Evolutionary conservation across 2,888 invertebrate species (phyloP).

Genomic region (Cylindroiulus punctatus): DNA sequence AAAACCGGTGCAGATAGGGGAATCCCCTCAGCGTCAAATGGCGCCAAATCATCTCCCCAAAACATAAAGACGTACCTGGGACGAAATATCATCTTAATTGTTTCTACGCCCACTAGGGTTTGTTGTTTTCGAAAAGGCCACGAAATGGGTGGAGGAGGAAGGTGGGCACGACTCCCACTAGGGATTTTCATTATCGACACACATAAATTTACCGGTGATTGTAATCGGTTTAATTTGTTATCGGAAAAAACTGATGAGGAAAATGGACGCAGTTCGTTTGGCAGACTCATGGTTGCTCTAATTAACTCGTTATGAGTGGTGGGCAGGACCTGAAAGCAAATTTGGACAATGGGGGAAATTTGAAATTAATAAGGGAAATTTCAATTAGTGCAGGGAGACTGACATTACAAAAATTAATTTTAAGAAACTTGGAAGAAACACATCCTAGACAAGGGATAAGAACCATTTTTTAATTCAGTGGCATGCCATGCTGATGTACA

Average conservation of each 20-base stretch:
- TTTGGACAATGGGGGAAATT: not conserved
- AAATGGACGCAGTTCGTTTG: not conserved
- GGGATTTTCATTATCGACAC: slow-evolving; percentile 27
- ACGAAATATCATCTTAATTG: slow-evolving; percentile 43
- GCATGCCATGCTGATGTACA: too few relatives aligned
- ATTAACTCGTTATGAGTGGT: not conserved
- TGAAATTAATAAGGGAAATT: not conserved
- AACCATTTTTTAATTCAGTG: too few relatives aligned
- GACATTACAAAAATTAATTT: too few relatives aligned
- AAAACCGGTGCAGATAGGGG: not conserved
- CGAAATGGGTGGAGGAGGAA: slow-evolving; percentile 43
- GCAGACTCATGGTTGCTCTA: not conserved
- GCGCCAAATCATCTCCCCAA: slow-evolving; percentile 14
- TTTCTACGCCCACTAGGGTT: slow-evolving; percentile 29
- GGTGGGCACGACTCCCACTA: not conserved
- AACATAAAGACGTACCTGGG: slow-evolving; percentile 37
- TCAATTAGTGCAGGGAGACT: too few relatives aligned
- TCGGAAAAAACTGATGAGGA: not conserved
- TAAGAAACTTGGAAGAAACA: too few relatives aligned
- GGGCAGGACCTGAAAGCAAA: not conserved
- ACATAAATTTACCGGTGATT: not conserved
- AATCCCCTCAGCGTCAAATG: slow-evolving; percentile 36
- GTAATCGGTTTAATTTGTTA: slow-evolving; percentile 24
- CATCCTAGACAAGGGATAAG: too few relatives aligned
- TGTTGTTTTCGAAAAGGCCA: not conserved